Evolutionary conservation across 2,888 invertebrate species (phyloP), one percentile per base, ranked within the genome.

Genomic region (Lingula anatina): DNA sequence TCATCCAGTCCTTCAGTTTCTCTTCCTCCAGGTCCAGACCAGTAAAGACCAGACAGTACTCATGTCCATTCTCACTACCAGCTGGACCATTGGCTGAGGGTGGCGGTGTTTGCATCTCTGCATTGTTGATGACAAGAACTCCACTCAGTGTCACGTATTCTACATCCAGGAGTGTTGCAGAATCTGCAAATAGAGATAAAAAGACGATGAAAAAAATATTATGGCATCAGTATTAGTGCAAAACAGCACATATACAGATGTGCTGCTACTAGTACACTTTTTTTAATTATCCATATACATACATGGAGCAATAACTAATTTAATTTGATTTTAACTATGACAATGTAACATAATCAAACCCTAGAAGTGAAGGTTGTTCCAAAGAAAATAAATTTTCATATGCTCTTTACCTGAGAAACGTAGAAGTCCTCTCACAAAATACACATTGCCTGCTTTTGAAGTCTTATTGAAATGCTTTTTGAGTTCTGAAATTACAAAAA

Each of bases 401-500:
- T n/a, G n/a, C n/a, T n/a, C n/a, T n/a, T 50, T 54, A 69, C 71
- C 68, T 53, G 53, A 50, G 51, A 71, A 66, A 31, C 31, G 53
- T 7, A 70, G 49, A 31, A 55, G 55, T 38, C 71, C 71, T 41
- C 59, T 53, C 26, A 72, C 59, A 54, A 61, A 56, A 54, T 70
- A 72, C 24, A 72, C 57, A 47, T 70, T 72, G 18, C 67, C 68
- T 15, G 15, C 31, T 9, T 31, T n/a, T n/a, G n/a, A n/a, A n/a
- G n/a, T n/a, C n/a, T n/a, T n/a, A n/a, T n/a, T n/a, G n/a, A n/a
- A n/a, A n/a, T n/a, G n/a, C n/a, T n/a, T n/a, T n/a, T n/a, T n/a
- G n/a, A n/a, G n/a, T n/a, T n/a, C n/a, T n/a, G n/a, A n/a, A n/a
- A n/a, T n/a, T n/a, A n/a, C n/a, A n/a, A n/a, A n/a, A n/a, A n/a